phyloP scores from a whole-genome alignment of 64 coral and sea anemone species.

The Anthopleura sola region DNA sequence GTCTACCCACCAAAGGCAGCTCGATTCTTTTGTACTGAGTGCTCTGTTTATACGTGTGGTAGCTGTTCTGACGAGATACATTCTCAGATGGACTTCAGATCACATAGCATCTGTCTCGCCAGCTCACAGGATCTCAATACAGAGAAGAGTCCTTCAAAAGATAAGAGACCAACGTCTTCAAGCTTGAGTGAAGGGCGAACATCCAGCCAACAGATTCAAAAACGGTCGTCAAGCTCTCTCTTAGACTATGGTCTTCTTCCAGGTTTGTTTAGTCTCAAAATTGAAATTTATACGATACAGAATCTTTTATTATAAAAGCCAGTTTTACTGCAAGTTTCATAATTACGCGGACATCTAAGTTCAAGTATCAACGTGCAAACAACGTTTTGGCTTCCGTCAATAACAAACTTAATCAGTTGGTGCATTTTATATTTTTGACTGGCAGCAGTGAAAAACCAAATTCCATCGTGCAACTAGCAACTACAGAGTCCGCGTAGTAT shows the following conservation, averaged over 20 bases:
- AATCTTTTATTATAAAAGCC: too few species aligned
- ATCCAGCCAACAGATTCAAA: neutral
- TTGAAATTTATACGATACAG: neutral
- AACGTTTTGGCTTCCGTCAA: too few species aligned
- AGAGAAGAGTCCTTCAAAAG: neutral
- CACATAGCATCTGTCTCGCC: slow-evolving; percentile 73
- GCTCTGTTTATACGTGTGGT: slow-evolving; percentile 85
- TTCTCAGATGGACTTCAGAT: slow-evolving; percentile 88
- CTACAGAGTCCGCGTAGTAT: too few species aligned
- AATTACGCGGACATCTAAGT: too few species aligned
- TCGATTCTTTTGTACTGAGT: slow-evolving; percentile 79
- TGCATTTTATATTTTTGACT: too few species aligned
- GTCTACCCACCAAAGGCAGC: slow-evolving; percentile 86
- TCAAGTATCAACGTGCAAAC: too few species aligned
- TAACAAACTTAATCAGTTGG: too few species aligned
- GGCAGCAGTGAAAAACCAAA: too few species aligned
- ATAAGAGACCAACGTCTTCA: slow-evolving; percentile 13
- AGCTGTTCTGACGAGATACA: slow-evolving; percentile 92
- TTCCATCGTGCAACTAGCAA: too few species aligned
- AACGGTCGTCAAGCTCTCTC: slow-evolving; percentile 46
- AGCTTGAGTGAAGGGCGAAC: neutral
- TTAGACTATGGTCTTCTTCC: slow-evolving; percentile 73
- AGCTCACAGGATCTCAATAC: slow-evolving; percentile 18
- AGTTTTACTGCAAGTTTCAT: too few species aligned
- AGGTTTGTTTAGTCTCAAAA: slow-evolving; percentile 35